Evolutionary conservation across 2,888 invertebrate genomes (phyloP), one percentile per base, ranked within the genome.

Genomic region (Nymphalis urticae): DNA sequence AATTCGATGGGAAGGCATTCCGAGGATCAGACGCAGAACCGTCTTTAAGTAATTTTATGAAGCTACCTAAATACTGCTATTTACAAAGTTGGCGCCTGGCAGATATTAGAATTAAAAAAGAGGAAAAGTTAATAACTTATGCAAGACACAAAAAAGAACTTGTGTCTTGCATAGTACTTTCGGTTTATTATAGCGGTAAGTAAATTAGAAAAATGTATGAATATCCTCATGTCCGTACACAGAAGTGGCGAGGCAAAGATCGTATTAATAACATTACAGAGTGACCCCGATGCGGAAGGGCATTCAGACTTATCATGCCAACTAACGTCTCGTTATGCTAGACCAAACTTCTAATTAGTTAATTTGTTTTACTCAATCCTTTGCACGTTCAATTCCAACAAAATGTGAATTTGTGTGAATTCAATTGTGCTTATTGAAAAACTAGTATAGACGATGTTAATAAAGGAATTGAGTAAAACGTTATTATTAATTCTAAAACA

Each of bases 321-420:
- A 63, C 72, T 73, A 72, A 65, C 56, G 64, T 42, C n/a, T 58
- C 58, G 69, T 68, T 70, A 60, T 47, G 65, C 72, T 72, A 72
- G 54, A 61, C 66, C 58, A 67, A 69, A 70, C 62, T 67, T 54
- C 63, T 68, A 68, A 63, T 64, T 54, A 56, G 16, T 48, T 68
- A 47, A 19, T 62, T 64, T 63, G 66, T 73, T 70, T 69, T 73
- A 73, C 70, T 65, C 72, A 72, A 73, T 72, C 68, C 72, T 48
- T 48, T 17, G 10, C 42, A 32, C 9, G 9, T 21, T 2, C 4
- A 63, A 59, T 32, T 54, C 54, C 47, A 24, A 54, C 21, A 17
- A 27, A 16, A 21, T 50, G 7, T 50, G 2, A n/a, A n/a, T n/a
- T n/a, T 0, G 16, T 50, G 7, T 50, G 2, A n/a, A n/a, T n/a